A percentile compares a stretch with the other conserved stretches of the same genome.
Conservation (phyloP, 2,888 invertebrate species). For the Agapostemon virescens region DNA sequence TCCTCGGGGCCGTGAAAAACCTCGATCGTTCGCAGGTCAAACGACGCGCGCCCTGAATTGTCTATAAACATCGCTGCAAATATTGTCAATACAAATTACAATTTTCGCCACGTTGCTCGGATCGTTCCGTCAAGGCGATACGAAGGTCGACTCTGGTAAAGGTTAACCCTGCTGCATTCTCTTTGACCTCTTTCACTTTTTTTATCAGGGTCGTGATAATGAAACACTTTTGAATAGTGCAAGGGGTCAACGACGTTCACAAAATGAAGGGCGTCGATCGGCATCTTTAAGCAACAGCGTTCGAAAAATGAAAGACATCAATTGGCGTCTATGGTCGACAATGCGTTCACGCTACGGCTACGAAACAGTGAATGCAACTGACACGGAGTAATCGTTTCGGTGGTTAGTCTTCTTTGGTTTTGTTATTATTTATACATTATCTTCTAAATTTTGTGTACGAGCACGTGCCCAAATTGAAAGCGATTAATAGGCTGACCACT, state of each 20-base stretch:
- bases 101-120: background rate
- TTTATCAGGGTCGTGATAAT: too few relatives aligned
- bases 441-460: background rate
- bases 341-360: background rate
- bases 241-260: too few relatives aligned
- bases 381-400: background rate
- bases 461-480: background rate
- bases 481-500: background rate
- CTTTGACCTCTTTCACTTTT: too few relatives aligned
- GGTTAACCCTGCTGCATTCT: too few relatives aligned
- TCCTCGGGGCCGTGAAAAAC: conserved; percentile 38
- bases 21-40: conserved; percentile 46
- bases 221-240: too few relatives aligned
- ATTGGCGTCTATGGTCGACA: background rate
- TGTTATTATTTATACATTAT: background rate
- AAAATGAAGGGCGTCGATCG: too few relatives aligned
- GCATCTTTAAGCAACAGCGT: too few relatives aligned
- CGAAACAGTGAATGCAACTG: background rate
- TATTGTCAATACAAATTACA: background rate
- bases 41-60: conserved; percentile 24
- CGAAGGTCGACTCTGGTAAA: too few relatives aligned
- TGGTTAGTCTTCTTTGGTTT: background rate
- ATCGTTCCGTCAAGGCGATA: too few relatives aligned
- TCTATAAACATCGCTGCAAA: conserved; percentile 24
- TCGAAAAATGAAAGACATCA: background rate